These are phyloP conservation scores for Rhagonycha fulva DNA, from an alignment of 2,888 invertebrate species.

Conservation along the genomic window DNA sequence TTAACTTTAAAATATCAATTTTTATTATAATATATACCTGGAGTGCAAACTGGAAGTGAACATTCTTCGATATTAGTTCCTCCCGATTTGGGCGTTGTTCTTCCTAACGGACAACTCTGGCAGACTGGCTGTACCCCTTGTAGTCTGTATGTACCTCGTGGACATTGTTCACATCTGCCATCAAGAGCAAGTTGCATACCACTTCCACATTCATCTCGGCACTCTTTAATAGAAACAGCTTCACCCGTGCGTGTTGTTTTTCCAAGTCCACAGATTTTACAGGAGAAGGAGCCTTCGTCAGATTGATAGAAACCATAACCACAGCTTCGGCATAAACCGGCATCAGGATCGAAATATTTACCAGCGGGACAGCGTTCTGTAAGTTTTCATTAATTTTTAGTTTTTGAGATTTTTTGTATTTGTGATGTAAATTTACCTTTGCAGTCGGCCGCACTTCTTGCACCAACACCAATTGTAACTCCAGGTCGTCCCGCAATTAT, in stretches of 20 bases:
- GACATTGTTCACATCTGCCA: constrained; percentile 92
- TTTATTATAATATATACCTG: constrained; percentile 56
- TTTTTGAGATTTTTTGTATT: not conserved
- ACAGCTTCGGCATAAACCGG: constrained; percentile 87
- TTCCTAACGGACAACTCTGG: constrained; percentile 82
- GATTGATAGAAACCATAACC: constrained; percentile 95
- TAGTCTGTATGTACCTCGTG: constrained; percentile 70
- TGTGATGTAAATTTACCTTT: constrained; percentile 63
- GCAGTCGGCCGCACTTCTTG: constrained; percentile 86
- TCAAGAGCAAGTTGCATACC: constrained; percentile 85
- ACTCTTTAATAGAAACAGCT: constrained; percentile 85
- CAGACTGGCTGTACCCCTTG: constrained; percentile 90
- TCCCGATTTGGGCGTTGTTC: constrained; percentile 86
- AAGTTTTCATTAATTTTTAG: constrained; percentile 24
- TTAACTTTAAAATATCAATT: not conserved
- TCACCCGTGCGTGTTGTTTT: constrained; percentile 91
- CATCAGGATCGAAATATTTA: constrained; percentile 88
- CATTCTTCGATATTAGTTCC: constrained; percentile 88
- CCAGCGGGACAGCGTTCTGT: constrained; percentile 90
- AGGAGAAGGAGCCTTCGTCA: constrained; percentile 87
- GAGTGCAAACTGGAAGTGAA: constrained; percentile 84
- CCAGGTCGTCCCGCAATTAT: constrained; percentile 87
- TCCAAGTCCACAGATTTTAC: constrained; percentile 85
- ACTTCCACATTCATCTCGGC: constrained; percentile 86
- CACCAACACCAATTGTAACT: constrained; percentile 85